These are phyloP conservation scores for Philopedon plagiatum DNA, from an alignment of 2,888 invertebrate species.

Conservation along the genomic window DNA sequence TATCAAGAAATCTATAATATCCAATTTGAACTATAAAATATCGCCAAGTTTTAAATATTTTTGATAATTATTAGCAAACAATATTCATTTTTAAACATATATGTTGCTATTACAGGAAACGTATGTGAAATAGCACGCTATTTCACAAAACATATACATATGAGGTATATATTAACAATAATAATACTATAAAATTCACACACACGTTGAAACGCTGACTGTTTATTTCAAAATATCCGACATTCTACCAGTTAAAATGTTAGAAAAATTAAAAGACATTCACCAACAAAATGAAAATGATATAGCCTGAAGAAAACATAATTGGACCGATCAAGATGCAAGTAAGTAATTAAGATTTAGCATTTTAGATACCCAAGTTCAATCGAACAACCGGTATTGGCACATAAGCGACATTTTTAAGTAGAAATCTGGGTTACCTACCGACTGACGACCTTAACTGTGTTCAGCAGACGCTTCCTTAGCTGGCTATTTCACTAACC, in stretches of 20 bases:
- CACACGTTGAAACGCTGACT: too few species aligned
- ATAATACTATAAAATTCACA: too few species aligned
- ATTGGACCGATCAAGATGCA: constrained; percentile 5
- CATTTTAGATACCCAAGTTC: constrained; percentile 14
- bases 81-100: too few species aligned
- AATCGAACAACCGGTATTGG: constrained; percentile 28
- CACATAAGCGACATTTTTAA: constrained; percentile 29
- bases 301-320: not conserved
- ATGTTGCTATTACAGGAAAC: too few species aligned
- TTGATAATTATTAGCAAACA: too few species aligned
- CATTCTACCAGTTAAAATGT: not conserved
- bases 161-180: too few species aligned
- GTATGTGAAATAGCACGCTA: too few species aligned
- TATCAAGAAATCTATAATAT: too few species aligned
- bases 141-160: too few species aligned
- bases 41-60: too few species aligned
- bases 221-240: not conserved
- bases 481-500: not conserved
- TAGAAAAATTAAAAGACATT: constrained; percentile 10
- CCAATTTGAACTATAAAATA: too few species aligned
- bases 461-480: constrained; percentile 9
- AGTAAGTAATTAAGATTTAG: constrained; percentile 3
- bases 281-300: constrained; percentile 5
- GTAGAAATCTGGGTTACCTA: constrained; percentile 37
- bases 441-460: constrained; percentile 4